Evolutionary conservation across 2,888 invertebrate species (phyloP).

Genomic region (Drosophila limbata): DNA sequence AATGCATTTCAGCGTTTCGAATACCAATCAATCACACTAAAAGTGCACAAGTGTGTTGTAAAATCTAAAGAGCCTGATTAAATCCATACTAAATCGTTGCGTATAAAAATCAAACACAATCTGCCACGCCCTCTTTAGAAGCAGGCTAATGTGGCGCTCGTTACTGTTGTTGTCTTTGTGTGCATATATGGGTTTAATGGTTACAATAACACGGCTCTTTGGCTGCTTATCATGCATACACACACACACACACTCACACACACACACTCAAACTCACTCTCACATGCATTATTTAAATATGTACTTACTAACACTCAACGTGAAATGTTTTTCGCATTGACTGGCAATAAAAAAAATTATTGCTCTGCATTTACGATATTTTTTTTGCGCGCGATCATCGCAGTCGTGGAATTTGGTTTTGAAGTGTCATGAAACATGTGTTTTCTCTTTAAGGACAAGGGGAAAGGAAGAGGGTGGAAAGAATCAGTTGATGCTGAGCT

Average conservation of each 20-base stretch:
- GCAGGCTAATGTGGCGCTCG: constrained; percentile 30
- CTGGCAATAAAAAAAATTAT: constrained; percentile 69
- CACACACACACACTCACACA: constrained; percentile 11
- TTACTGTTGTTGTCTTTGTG: constrained; percentile 39
- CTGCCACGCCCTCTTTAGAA: constrained; percentile 37
- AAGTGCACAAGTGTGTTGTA: constrained; percentile 65
- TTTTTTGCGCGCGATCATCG: constrained; percentile 48
- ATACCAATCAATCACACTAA: constrained; percentile 75
- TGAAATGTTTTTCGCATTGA: constrained; percentile 64
- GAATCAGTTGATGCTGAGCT: constrained; percentile 11
- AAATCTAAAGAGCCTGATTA: constrained; percentile 68
- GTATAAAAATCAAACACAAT: constrained; percentile 65
- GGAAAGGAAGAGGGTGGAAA: background rate
- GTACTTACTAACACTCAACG: constrained; percentile 56
- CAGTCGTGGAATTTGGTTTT: constrained; percentile 46
- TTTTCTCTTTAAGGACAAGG: constrained; percentile 31
- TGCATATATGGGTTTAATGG: constrained; percentile 56
- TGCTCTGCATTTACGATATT: constrained; percentile 56
- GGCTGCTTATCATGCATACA: constrained; percentile 62
- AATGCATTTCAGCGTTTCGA: constrained; percentile 26
- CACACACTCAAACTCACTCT: constrained; percentile 29
- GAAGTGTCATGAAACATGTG: constrained; percentile 74
- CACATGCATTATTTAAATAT: constrained; percentile 56
- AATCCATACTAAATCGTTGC: constrained; percentile 58
- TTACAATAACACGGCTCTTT: constrained; percentile 64